Evolutionary conservation across 1,140 invertebrate species (phyloP), one percentile per base, ranked within the genome.

Genomic region (Uloborus diversus): DNA sequence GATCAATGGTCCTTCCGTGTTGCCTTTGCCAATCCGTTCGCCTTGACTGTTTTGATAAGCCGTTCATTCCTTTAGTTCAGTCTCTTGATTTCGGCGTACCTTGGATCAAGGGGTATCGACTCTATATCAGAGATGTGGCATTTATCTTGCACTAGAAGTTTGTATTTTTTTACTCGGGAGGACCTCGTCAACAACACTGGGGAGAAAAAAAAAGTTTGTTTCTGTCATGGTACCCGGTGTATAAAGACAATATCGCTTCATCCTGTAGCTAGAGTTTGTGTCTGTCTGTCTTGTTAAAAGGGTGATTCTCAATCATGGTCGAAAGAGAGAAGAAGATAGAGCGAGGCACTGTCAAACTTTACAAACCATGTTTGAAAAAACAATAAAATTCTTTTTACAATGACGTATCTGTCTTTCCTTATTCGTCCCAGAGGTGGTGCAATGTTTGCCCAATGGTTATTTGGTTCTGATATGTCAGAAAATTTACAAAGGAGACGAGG

Each of bases 101-200:
- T n/a, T n/a, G n/a, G n/a, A n/a, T n/a, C n/a, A n/a, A n/a, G n/a
- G n/a, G n/a, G n/a, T n/a, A n/a, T n/a, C n/a, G 23, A 53, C 1
- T 53, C 49, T 20, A 1, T 53, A n/a, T 53, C 37, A 42, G 37
- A 42, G 37, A 42, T 13, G 37, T 53, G 11, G 70, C 57, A 73
- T 73, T 73, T 73, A 73, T 35, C 59, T 53, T 64, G 71, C 71
- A 75, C 73, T 76, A 65, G 49, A 76, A 71, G 30, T 76, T 64
- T 56, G 62, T 76, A 76, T 76, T 76, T 76, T 76, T 76, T 76
- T 76, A 76, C 49, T 37, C 51, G 37, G n/a, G 33, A 64, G 35
- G 66, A 42, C 47, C 27, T 28, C 23, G 11, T 71, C 17, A 28
- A 68, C 25, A 76, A 76, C 73, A 76, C 73, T 76, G 73, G 73